Conservation (phyloP, 2,888 invertebrate genomes). For the Seira musarum region DNA sequence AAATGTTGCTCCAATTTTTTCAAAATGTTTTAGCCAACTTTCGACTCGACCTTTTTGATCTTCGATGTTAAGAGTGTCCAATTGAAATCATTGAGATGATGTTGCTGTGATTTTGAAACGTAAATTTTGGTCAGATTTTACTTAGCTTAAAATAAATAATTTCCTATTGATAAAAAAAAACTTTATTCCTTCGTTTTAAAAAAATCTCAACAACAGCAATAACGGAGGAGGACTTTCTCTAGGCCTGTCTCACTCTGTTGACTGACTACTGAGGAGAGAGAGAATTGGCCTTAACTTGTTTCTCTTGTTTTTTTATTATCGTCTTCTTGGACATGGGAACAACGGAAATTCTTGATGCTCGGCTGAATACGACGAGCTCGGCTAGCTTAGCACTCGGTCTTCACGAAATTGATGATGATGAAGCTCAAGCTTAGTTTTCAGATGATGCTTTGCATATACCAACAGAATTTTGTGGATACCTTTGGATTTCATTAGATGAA, state of each 20-base stretch:
- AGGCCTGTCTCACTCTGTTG: constrained; percentile 57
- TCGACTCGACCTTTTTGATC: constrained; percentile 31
- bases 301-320: constrained; percentile 15
- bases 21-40: too few species aligned
- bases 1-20: too few species aligned
- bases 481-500: constrained; percentile 8
- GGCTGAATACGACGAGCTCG: constrained; percentile 44
- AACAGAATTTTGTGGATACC: too few species aligned
- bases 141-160: neutral
- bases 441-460: too few species aligned
- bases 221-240: constrained; percentile 39
- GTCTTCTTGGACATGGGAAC: constrained; percentile 44
- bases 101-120: neutral
- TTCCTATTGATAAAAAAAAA: constrained; percentile 5
- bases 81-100: neutral
- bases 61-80: constrained; percentile 10
- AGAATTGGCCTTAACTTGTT: constrained; percentile 18
- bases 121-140: too few species aligned
- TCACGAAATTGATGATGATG: neutral
- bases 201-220: constrained; percentile 9
- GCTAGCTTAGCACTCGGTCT: neutral
- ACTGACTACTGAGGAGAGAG: constrained; percentile 53
- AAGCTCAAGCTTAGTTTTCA: neutral
- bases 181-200: neutral
- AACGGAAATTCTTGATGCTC: constrained; percentile 49